Percentiles rank a stretch among this genome's conserved stretches.
phyloP scores from a whole-genome alignment of 2,797 vertebrate species.

The Cyprinella venusta region DNA sequence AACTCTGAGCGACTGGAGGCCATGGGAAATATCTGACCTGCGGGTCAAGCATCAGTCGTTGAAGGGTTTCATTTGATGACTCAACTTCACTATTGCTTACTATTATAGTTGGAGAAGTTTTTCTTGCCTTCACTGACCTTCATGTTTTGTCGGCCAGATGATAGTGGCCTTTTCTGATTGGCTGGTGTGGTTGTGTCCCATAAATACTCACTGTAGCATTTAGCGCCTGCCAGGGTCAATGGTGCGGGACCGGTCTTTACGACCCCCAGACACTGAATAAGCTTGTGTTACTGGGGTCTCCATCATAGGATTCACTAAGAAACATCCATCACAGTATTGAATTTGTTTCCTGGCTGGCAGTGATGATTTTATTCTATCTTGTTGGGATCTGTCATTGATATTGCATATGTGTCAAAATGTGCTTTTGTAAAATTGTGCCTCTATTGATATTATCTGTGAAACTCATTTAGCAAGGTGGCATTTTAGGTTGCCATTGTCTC shows the following conservation, averaged over 20 bases:
- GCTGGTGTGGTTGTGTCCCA: slow-evolving; percentile 9
- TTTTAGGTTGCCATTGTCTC: neutral
- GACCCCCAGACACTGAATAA: slow-evolving; percentile 38
- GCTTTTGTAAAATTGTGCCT: neutral
- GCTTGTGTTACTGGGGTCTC: slow-evolving; percentile 4
- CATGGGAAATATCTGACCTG: slow-evolving; percentile 18
- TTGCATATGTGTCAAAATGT: too few relatives aligned
- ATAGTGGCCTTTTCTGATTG: neutral
- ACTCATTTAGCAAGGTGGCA: neutral
- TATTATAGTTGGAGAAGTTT: neutral
- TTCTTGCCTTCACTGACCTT: slow-evolving; percentile 3
- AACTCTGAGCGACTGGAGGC: neutral
- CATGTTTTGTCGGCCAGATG: neutral
- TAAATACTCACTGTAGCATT: slow-evolving; percentile 46
- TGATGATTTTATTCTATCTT: neutral
- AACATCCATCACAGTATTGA: neutral
- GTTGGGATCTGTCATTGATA: neutral
- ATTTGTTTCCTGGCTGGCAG: neutral
- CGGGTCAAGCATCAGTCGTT: neutral
- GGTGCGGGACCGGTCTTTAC: slow-evolving; percentile 53
- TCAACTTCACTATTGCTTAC: neutral
- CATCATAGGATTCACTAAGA: neutral
- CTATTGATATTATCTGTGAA: neutral
- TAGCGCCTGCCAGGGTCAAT: slow-evolving; percentile 73
- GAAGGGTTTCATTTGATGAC: neutral